Percentiles rank a stretch among this genome's conserved stretches.
Conservation (phyloP, 2,113 vertebrate genomes). For the Ceyx margarethae region DNA sequence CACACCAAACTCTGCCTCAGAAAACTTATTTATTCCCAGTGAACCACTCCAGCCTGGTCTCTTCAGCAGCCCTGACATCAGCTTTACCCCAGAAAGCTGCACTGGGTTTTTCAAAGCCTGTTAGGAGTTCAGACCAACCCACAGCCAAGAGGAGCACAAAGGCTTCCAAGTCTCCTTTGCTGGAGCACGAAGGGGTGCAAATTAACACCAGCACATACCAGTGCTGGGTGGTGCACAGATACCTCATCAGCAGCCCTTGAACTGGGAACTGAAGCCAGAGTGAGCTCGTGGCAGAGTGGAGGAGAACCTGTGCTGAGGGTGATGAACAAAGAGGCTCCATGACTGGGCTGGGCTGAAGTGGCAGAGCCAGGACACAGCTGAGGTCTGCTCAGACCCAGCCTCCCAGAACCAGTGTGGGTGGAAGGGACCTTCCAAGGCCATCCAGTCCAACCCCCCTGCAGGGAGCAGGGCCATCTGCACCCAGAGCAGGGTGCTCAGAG, state of each 20-base stretch:
- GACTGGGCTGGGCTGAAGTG: background rate
- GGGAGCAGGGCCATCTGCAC: background rate
- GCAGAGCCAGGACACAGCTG: background rate
- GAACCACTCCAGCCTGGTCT: background rate
- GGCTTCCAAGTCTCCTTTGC: background rate
- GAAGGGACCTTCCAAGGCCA: background rate
- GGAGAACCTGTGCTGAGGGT: background rate
- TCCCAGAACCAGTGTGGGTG: too few species aligned
- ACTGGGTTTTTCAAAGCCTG: background rate
- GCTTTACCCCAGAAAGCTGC: background rate
- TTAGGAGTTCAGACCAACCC: accelerated
- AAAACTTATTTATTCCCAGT: background rate
- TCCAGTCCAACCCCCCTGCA: background rate
- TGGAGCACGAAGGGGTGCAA: accelerated
- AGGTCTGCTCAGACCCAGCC: background rate
- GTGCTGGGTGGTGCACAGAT: background rate
- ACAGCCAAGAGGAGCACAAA: background rate
- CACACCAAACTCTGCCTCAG: background rate
- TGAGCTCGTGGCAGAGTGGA: accelerated
- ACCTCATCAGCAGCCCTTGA: background rate
- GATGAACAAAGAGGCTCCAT: background rate
- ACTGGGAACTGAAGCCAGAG: background rate
- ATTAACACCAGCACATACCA: background rate
- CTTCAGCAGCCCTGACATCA: background rate
- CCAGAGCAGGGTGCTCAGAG: background rate